These are phyloP conservation scores for Puffinus mauretanicus DNA, from an alignment of 2,113 vertebrate genomes.

Conservation along the genomic window DNA sequence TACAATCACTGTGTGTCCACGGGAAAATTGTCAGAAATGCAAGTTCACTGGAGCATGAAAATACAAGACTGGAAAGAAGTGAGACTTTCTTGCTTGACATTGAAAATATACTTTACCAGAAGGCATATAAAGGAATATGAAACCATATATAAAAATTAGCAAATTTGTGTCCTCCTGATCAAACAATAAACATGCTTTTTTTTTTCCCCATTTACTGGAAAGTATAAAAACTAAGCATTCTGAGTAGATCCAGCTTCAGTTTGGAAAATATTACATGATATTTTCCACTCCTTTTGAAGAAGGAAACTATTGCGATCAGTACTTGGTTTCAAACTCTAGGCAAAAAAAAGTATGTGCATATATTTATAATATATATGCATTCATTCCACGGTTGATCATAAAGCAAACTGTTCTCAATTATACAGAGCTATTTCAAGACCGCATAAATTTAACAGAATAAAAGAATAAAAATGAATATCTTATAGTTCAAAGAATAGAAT, in stretches of 20 bases:
- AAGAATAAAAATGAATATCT: background rate
- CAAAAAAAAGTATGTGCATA: background rate
- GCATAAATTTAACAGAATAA: background rate
- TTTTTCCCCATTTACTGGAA: background rate
- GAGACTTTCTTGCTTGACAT: background rate
- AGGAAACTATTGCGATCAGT: background rate
- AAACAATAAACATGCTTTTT: background rate
- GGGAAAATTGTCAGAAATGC: background rate
- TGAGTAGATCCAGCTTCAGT: background rate
- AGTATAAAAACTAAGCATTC: background rate
- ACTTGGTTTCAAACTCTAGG: background rate
- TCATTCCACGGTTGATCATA: background rate
- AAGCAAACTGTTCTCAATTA: background rate
- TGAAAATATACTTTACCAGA: background rate
- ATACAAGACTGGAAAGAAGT: background rate
- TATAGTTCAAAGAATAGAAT: background rate
- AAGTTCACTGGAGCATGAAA: background rate
- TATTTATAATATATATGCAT: background rate
- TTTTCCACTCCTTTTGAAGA: constrained; percentile 12
- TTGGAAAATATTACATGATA: background rate
- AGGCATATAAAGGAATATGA: background rate
- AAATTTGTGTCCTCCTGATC: background rate
- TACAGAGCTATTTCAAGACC: background rate
- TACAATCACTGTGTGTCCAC: background rate
- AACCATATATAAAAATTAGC: background rate